Percentiles rank a stretch among this genome's conserved stretches.
Evolutionary conservation across 2,113 vertebrate genomes (phyloP).

Genomic region (Amblyornis subalaris): DNA sequence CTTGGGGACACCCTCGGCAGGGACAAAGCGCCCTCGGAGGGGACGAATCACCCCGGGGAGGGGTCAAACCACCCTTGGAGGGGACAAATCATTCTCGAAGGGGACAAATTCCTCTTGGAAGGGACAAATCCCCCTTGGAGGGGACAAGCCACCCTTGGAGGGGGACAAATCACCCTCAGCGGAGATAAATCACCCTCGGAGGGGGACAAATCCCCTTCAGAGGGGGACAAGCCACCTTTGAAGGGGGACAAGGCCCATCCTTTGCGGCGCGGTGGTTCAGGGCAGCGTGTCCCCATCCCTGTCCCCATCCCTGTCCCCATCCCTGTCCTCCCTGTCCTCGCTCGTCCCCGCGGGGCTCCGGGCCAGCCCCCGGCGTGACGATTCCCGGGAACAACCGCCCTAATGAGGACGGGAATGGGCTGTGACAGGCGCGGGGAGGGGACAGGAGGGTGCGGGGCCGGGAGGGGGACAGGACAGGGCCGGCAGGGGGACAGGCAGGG

Average conservation of each 20-base stretch:
- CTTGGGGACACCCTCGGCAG: neutral
- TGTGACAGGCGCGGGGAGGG: conserved; percentile 13
- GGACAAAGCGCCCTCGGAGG: neutral
- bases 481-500: neutral
- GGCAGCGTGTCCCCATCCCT: neutral
- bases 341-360: neutral
- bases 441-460: neutral
- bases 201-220: neutral
- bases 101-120: neutral
- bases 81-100: neutral
- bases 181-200: neutral
- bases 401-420: conserved; percentile 40
- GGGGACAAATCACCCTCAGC: neutral
- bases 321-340: neutral
- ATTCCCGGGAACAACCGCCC: neutral
- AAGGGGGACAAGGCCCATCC: neutral
- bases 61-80: neutral
- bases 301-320: neutral
- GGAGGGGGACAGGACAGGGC: neutral
- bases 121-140: neutral
- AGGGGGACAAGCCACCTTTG: neutral
- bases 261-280: neutral
- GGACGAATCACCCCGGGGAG: neutral
- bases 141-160: neutral
- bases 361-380: neutral